phyloP scores from a whole-genome alignment of 2,797 vertebrate species.

The Chromis chromis region DNA sequence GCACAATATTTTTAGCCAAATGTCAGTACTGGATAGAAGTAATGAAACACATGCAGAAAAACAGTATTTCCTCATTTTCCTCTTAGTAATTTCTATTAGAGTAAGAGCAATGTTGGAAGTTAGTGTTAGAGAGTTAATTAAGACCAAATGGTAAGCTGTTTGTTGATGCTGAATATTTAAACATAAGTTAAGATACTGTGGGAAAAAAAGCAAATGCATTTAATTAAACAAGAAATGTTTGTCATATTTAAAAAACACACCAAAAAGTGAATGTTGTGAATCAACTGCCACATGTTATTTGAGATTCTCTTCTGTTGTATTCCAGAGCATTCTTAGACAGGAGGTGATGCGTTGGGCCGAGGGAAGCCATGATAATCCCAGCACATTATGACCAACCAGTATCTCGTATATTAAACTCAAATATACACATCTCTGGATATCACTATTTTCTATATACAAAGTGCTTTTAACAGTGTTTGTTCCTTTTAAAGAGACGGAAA shows the following conservation, averaged over 20 bases:
- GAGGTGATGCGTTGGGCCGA: constrained; percentile 78
- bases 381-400: constrained; percentile 57
- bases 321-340: constrained; percentile 84
- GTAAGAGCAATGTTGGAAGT: constrained; percentile 3
- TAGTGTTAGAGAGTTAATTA: neutral
- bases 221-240: constrained; percentile 14
- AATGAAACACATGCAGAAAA: constrained; percentile 8
- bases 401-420: constrained; percentile 52
- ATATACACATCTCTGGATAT: constrained; percentile 65
- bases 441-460: constrained; percentile 74
- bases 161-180: constrained; percentile 22
- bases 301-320: constrained; percentile 73
- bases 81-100: neutral
- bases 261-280: constrained; percentile 23
- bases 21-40: constrained; percentile 2
- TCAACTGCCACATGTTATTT: constrained; percentile 32
- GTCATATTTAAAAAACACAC: constrained; percentile 7
- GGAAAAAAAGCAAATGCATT: constrained; percentile 26
- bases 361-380: constrained; percentile 59
- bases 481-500: constrained; percentile 35
- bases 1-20: neutral
- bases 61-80: neutral
- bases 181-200: constrained; percentile 8
- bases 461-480: constrained; percentile 74
- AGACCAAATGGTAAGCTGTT: neutral